phyloP scores from a whole-genome alignment of 2,797 vertebrate genomes.

The Babyrousa celebensis region DNA sequence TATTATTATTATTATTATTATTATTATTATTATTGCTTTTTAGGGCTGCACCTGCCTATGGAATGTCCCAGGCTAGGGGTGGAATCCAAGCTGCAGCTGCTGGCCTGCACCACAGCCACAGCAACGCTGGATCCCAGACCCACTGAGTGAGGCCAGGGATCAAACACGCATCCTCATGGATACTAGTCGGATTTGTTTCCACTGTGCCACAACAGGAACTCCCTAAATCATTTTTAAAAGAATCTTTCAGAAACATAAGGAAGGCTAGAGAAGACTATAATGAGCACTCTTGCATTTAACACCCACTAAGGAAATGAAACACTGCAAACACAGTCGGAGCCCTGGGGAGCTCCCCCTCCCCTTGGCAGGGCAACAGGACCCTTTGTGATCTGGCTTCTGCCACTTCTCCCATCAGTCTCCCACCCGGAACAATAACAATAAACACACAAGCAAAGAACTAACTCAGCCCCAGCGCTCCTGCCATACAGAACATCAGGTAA shows the following conservation, averaged over 20 bases:
- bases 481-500: background rate
- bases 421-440: background rate
- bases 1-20: background rate
- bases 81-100: too few species aligned
- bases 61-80: too few species aligned
- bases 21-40: too few species aligned
- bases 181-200: too few species aligned
- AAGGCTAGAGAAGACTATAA: background rate
- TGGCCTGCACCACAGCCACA: too few species aligned
- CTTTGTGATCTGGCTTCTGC: background rate
- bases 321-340: fast-evolving
- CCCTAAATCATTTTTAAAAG: background rate
- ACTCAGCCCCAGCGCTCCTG: background rate
- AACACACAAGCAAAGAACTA: background rate
- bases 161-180: too few species aligned
- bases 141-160: too few species aligned
- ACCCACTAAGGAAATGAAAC: background rate
- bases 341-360: background rate
- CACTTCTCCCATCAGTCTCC: background rate
- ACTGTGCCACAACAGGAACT: too few species aligned
- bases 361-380: background rate
- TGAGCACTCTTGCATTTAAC: background rate
- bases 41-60: too few species aligned
- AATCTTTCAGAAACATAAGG: slow-evolving; percentile 31
- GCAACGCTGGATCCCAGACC: too few species aligned